These are phyloP conservation scores for Gambusia yucatana DNA, from an alignment of 2,797 vertebrate species.

Conservation along the genomic window DNA sequence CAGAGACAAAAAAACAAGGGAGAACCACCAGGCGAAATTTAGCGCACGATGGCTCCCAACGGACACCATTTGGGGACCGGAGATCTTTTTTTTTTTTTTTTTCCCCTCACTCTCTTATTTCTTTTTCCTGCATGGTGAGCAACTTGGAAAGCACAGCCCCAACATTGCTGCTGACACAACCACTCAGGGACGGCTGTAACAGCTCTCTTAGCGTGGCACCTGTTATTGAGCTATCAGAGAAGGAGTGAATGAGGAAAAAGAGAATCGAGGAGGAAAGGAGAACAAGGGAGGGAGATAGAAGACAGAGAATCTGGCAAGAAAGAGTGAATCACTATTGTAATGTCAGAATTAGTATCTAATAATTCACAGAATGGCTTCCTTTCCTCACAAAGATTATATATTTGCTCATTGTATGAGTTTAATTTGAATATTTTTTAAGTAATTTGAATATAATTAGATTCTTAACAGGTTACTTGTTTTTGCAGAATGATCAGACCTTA, in stretches of 20 bases:
- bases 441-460: slow-evolving; percentile 48
- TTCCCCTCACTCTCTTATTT: slow-evolving; percentile 57
- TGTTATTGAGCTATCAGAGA: slow-evolving; percentile 84
- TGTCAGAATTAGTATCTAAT: slow-evolving; percentile 84
- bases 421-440: slow-evolving; percentile 33
- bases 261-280: slow-evolving; percentile 40
- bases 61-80: slow-evolving; percentile 77
- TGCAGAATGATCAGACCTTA: slow-evolving; percentile 21
- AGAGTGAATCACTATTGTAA: slow-evolving; percentile 84
- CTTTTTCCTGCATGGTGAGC: slow-evolving; percentile 82
- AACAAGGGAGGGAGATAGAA: slow-evolving; percentile 66
- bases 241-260: slow-evolving; percentile 73
- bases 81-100: slow-evolving; percentile 62
- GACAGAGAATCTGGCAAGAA: slow-evolving; percentile 68
- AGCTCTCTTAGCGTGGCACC: slow-evolving; percentile 85
- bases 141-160: slow-evolving; percentile 79
- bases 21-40: slow-evolving; percentile 75
- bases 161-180: slow-evolving; percentile 85
- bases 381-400: slow-evolving; percentile 30
- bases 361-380: slow-evolving; percentile 63
- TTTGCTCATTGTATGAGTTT: slow-evolving; percentile 30
- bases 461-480: slow-evolving; percentile 36
- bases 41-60: slow-evolving; percentile 77
- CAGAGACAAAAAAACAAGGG: slow-evolving; percentile 68
- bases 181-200: slow-evolving; percentile 83